Evolutionary conservation across 2,113 vertebrate genomes (phyloP).

Genomic region (Halcyon malimbica): DNA sequence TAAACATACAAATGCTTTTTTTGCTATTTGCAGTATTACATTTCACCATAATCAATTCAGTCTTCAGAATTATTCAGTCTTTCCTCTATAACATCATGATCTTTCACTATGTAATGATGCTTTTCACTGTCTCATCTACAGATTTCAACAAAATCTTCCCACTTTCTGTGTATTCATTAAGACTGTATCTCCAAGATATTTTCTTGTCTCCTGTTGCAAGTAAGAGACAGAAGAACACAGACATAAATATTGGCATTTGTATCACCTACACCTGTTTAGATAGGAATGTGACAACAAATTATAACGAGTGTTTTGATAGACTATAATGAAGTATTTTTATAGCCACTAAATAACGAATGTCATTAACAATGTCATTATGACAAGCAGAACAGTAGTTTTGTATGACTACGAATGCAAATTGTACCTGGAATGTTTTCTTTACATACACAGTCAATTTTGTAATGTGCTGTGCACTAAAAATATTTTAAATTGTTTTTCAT

Average conservation of each 20-base stretch:
- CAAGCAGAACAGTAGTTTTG: neutral
- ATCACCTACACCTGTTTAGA: neutral
- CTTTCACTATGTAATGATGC: neutral
- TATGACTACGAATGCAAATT: neutral
- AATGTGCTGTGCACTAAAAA: neutral
- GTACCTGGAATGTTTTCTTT: neutral
- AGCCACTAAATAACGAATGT: neutral
- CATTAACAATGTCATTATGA: neutral
- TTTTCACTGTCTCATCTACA: neutral
- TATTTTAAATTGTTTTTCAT: neutral
- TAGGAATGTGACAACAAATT: neutral
- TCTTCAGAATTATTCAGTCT: neutral
- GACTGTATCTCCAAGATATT: neutral
- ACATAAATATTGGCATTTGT: neutral
- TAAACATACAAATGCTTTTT: neutral
- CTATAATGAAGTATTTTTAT: neutral
- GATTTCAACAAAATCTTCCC: neutral
- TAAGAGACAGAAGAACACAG: neutral
- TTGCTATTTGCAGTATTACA: neutral
- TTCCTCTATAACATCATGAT: neutral
- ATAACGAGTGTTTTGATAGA: neutral
- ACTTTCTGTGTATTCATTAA: neutral
- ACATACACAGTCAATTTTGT: neutral
- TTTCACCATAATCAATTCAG: neutral
- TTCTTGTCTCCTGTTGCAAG: too few relatives aligned